Evolutionary conservation across 1,140 invertebrate genomes (phyloP), one percentile per base, ranked within the genome.

Genomic region (Globodera rostochiensis): DNA sequence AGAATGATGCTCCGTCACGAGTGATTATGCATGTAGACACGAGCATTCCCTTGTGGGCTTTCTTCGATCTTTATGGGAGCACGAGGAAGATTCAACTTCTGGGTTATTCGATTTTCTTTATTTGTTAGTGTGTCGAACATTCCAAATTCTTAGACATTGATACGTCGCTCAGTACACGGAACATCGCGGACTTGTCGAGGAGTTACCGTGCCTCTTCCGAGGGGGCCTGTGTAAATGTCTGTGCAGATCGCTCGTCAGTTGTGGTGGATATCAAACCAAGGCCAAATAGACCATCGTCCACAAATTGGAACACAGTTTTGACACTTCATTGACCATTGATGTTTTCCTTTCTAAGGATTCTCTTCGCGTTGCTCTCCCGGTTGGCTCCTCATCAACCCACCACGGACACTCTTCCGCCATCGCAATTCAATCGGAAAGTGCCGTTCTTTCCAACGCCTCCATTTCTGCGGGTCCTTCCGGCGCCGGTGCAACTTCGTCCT

Each of bases 51-150:
- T 90, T 98, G 0, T 98, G 96, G 96, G 94, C 95, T 2, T 97
- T 98, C 90, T 94, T 98, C 80, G 96, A 98, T 90, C 93, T 98
- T 0, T 98, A 97, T 87, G 96, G 96, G 0, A 95, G 95, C 79
- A 97, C 96, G 2, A 93, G 94, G 87, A 94, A 94, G 85, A 93
- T 98, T 53, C 82, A 66, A 83, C 84, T 80, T 77, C 49, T 84
- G 19, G 79, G 81, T 80, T 36, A 53, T 47, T 21, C 5, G 3
- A 53, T 47, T 77, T 77, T 45, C 25, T 13, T 25, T 57, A 53
- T 73, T 57, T 75, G 19, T 70, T 25, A 47, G 50, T 53, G 7
- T 53, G 50, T 53, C 5, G 49, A 53, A 77, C 64, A 49, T 45
- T 36, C 21, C 21, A 76, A 45, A 49, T 6, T 77, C 19, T 60